Conservation (phyloP, 2,888 invertebrate species). For the Callinectes sapidus region DNA sequence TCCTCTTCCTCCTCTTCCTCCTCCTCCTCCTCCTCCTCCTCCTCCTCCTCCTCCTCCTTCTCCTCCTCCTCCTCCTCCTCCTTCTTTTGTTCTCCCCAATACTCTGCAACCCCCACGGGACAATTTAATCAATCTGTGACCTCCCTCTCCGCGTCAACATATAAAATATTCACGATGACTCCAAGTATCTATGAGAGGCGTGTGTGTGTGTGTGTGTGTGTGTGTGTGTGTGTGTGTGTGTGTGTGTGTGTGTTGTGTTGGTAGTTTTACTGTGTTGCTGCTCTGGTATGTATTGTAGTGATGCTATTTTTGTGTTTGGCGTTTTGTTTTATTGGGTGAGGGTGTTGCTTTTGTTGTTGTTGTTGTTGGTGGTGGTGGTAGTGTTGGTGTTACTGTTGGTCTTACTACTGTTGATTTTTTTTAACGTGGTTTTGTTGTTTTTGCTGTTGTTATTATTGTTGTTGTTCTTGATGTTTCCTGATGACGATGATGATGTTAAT, state of each 20-base stretch:
- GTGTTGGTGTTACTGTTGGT: too few relatives aligned
- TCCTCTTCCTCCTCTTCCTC: not conserved
- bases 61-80: not conserved
- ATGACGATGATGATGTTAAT: too few relatives aligned
- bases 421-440: too few relatives aligned
- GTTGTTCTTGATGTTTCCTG: too few relatives aligned
- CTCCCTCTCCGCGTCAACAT: not conserved
- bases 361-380: too few relatives aligned
- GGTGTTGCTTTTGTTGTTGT: too few relatives aligned
- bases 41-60: not conserved
- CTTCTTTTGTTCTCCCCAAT: not conserved
- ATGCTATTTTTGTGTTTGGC: not conserved
- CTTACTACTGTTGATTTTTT: too few relatives aligned
- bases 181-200: not conserved
- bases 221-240: not conserved
- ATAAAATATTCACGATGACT: not conserved
- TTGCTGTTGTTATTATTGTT: too few relatives aligned
- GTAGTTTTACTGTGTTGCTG: not conserved
- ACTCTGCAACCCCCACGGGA: not conserved
- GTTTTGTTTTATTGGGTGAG: not conserved
- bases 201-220: not conserved
- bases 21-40: constrained; percentile 13
- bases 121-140: constrained; percentile 15
- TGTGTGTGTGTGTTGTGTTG: not conserved
- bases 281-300: not conserved